phyloP scores from a whole-genome alignment of 2,113 vertebrate genomes.

The Rhadina sibilatrix region DNA sequence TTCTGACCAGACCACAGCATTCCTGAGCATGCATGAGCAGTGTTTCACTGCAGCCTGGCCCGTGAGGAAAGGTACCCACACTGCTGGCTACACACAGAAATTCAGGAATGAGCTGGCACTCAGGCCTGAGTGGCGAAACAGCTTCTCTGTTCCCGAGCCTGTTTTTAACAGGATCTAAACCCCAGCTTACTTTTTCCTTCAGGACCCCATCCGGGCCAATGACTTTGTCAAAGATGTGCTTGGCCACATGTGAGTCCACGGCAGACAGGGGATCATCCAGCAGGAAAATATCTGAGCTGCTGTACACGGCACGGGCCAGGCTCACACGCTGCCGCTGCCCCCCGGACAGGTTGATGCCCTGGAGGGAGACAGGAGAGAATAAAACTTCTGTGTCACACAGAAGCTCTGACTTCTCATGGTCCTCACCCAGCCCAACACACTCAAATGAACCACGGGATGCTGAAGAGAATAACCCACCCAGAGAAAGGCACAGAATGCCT shows the following conservation, averaged over 20 bases:
- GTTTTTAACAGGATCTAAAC: background rate
- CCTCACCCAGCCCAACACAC: background rate
- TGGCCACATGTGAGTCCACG: constrained; percentile 92
- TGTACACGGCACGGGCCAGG: constrained; percentile 90
- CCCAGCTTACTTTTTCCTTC: constrained; percentile 83
- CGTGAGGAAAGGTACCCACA: background rate
- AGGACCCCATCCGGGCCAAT: constrained; percentile 89
- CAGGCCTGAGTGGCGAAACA: background rate
- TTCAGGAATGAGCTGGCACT: background rate
- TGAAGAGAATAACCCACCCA: background rate
- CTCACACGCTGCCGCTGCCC: constrained; percentile 95
- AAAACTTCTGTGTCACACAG: background rate
- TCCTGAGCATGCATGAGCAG: background rate
- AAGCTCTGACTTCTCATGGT: background rate
- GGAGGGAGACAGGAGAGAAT: background rate
- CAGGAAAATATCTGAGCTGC: constrained; percentile 84
- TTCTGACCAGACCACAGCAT: background rate
- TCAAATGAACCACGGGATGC: background rate
- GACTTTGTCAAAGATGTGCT: constrained; percentile 94
- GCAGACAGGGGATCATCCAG: constrained; percentile 95
- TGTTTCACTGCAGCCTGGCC: background rate
- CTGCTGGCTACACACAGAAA: background rate
- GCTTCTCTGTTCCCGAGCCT: background rate
- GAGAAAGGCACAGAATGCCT: background rate
- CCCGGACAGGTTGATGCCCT: constrained; percentile 97